A percentile compares a stretch with the other conserved stretches of the same genome.
These are phyloP conservation scores for Panagrolaimus sp. DNA, from an alignment of 1,140 invertebrate species.

Conservation along the genomic window DNA sequence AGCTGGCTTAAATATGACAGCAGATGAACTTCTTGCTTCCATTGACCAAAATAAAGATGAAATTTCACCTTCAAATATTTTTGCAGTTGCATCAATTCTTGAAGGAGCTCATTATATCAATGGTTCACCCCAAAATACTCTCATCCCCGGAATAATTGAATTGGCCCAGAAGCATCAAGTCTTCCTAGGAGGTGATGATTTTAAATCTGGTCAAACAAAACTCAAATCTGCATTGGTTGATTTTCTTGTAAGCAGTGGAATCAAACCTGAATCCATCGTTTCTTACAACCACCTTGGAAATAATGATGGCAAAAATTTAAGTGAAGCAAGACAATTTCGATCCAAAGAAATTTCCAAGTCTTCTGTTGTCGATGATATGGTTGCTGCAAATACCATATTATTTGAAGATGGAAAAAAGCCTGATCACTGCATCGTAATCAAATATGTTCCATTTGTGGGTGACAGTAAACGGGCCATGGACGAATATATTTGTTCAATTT, in stretches of 20 bases:
- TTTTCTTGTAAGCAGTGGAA: constrained; percentile 81
- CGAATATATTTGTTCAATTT: constrained; percentile 89
- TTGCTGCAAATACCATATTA: constrained; percentile 76
- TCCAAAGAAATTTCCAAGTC: constrained; percentile 76
- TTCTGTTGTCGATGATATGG: constrained; percentile 92
- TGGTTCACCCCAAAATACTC: constrained; percentile 91
- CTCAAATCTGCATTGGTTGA: constrained; percentile 90
- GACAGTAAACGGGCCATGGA: constrained; percentile 95
- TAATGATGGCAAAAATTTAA: constrained; percentile 93
- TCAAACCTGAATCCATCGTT: constrained; percentile 91
- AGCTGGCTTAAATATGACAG: constrained; percentile 77
- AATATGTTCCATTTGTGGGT: constrained; percentile 90
- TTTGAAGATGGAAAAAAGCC: constrained; percentile 74
- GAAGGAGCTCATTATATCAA: constrained; percentile 88
- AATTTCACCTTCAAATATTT: constrained; percentile 88
- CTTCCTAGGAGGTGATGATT: constrained; percentile 86
- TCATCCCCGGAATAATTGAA: constrained; percentile 81
- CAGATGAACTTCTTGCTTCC: constrained; percentile 72
- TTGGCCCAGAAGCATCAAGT: constrained; percentile 73
- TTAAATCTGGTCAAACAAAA: constrained; percentile 95
- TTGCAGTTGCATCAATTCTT: constrained; percentile 80
- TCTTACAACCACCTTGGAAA: constrained; percentile 96
- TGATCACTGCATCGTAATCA: constrained; percentile 88
- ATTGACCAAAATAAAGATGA: constrained; percentile 71
- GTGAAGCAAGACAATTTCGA: constrained; percentile 79